A percentile compares a stretch with the other conserved stretches of the same genome.
These are phyloP conservation scores for Nycticryphes semicollaris DNA, from an alignment of 2,113 vertebrate genomes.

Conservation along the genomic window DNA sequence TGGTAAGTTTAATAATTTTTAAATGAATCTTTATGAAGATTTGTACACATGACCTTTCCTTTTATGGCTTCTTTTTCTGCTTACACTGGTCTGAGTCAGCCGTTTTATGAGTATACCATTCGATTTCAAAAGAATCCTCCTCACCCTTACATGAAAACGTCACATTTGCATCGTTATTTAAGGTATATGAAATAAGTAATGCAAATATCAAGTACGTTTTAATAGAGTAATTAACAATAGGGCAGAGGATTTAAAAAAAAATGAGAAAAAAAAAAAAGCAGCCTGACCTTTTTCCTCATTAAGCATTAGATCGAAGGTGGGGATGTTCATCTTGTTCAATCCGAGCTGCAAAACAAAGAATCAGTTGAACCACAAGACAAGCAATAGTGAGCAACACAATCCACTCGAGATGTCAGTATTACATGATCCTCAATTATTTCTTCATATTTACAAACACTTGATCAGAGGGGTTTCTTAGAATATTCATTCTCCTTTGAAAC, in stretches of 20 bases:
- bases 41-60: slow-evolving; percentile 14
- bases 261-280: background rate
- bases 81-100: background rate
- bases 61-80: background rate
- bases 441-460: background rate
- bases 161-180: background rate
- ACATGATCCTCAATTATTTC: background rate
- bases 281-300: slow-evolving; percentile 60
- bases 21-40: background rate
- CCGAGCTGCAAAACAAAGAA: slow-evolving; percentile 49
- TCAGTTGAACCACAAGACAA: background rate
- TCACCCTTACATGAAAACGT: background rate
- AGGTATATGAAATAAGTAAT: background rate
- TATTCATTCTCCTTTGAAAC: background rate
- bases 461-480: background rate
- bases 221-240: background rate
- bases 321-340: slow-evolving; percentile 32
- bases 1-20: background rate
- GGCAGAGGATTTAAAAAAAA: background rate
- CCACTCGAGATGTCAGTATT: background rate
- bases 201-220: background rate
- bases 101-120: background rate
- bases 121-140: background rate
- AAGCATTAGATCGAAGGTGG: slow-evolving; percentile 35
- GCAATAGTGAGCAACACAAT: background rate